Conservation (phyloP, 2,888 invertebrate species). For the Elysia crispata region DNA sequence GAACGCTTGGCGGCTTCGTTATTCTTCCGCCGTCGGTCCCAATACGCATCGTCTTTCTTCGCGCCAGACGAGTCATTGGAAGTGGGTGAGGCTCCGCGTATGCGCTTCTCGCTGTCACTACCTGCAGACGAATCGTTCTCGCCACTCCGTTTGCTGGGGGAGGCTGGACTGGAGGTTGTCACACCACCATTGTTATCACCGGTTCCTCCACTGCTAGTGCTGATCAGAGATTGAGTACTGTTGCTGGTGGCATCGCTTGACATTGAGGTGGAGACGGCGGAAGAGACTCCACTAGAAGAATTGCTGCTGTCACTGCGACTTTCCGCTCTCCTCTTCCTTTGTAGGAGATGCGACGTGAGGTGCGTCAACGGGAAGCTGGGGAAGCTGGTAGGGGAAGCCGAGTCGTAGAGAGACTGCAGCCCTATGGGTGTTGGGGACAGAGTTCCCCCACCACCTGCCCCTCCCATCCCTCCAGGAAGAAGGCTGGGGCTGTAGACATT, state of each 20-base stretch:
- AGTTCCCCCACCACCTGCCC: constrained; percentile 27
- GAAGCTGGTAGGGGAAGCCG: constrained; percentile 53
- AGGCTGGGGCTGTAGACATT: constrained; percentile 55
- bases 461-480: constrained; percentile 52
- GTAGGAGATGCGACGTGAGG: constrained; percentile 67
- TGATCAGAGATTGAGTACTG: neutral
- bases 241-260: neutral
- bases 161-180: constrained; percentile 26
- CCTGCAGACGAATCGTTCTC: constrained; percentile 5
- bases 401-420: constrained; percentile 59
- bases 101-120: constrained; percentile 36
- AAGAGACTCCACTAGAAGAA: neutral
- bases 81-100: neutral
- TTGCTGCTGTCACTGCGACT: constrained; percentile 48
- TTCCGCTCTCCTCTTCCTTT: constrained; percentile 68
- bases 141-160: neutral
- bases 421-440: constrained; percentile 41
- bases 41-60: constrained; percentile 68
- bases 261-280: constrained; percentile 5
- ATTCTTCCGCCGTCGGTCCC: constrained; percentile 70
- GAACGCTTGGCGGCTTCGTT: constrained; percentile 72
- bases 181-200: constrained; percentile 14
- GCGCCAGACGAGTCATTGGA: constrained; percentile 58
- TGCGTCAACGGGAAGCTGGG: constrained; percentile 65
- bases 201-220: neutral